Conservation (phyloP, 2,888 invertebrate species). For the Apodemia mormo region DNA sequence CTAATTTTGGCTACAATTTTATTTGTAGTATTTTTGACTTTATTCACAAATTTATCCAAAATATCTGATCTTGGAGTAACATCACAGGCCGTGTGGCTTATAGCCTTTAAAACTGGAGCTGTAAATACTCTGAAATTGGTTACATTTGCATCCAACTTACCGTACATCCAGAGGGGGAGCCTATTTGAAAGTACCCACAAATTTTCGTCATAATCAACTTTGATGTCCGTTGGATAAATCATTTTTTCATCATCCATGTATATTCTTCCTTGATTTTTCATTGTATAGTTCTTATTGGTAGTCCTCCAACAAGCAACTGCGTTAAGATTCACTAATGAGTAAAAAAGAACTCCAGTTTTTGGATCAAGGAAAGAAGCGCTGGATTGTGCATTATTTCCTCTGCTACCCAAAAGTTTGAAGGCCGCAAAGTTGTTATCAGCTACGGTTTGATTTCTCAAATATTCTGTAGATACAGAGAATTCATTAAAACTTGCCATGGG, state of each 20-base stretch:
- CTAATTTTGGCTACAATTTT: slow-evolving; percentile 54
- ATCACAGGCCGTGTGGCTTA: slow-evolving; percentile 87
- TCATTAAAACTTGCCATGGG: slow-evolving; percentile 89
- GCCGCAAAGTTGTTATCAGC: slow-evolving; percentile 82
- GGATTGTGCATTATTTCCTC: slow-evolving; percentile 88
- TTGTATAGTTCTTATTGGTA: slow-evolving; percentile 84
- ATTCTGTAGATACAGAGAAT: slow-evolving; percentile 87
- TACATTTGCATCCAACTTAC: slow-evolving; percentile 81
- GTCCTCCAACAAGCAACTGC: slow-evolving; percentile 91
- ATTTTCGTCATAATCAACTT: slow-evolving; percentile 86
- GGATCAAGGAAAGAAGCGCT: slow-evolving; percentile 87
- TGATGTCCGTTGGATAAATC: slow-evolving; percentile 90
- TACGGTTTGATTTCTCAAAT: slow-evolving; percentile 83
- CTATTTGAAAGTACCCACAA: slow-evolving; percentile 89
- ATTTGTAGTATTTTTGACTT: slow-evolving; percentile 70
- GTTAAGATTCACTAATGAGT: slow-evolving; percentile 87
- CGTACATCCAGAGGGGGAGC: slow-evolving; percentile 87
- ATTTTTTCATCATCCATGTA: slow-evolving; percentile 86
- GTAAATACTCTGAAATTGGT: slow-evolving; percentile 88
- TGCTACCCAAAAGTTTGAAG: slow-evolving; percentile 85
- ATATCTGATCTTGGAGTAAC: slow-evolving; percentile 80
- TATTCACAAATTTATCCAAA: slow-evolving; percentile 76
- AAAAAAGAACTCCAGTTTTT: slow-evolving; percentile 87
- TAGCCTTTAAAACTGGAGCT: slow-evolving; percentile 85
- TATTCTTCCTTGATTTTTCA: slow-evolving; percentile 87